These are phyloP conservation scores for Protonemura montana DNA, from an alignment of 2,888 invertebrate species.

Conservation along the genomic window DNA sequence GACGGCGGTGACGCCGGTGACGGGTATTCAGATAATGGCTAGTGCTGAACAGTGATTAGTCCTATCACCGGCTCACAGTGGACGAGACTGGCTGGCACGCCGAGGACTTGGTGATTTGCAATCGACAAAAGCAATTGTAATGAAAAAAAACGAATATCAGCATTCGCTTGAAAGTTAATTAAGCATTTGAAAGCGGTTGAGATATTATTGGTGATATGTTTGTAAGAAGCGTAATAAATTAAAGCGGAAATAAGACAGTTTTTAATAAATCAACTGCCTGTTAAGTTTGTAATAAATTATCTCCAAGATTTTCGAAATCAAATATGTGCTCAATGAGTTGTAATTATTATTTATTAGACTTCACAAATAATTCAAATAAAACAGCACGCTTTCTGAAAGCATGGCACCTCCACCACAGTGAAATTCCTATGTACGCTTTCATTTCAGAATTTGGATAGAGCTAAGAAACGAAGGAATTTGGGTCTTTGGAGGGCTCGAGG, in stretches of 20 bases:
- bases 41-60: not conserved
- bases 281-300: not conserved
- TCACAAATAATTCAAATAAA: not conserved
- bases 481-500: no score
- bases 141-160: not conserved
- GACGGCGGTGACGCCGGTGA: not conserved
- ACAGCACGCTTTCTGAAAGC: not conserved
- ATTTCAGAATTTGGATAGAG: no score
- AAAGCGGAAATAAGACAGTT: not conserved
- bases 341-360: not conserved
- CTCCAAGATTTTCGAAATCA: not conserved
- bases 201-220: not conserved
- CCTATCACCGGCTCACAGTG: not conserved
- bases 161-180: no score
- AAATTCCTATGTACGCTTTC: no score
- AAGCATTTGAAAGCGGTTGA: no score
- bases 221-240: not conserved
- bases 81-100: not conserved
- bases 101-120: slow-evolving; percentile 27
- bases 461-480: no score
- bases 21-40: not conserved
- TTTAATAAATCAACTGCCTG: not conserved
- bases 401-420: no score
- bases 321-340: not conserved
- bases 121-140: not conserved